Percentiles rank a stretch among this genome's conserved stretches.
Evolutionary conservation across 2,797 vertebrate genomes (phyloP).

Genomic region (Salmo trutta): DNA sequence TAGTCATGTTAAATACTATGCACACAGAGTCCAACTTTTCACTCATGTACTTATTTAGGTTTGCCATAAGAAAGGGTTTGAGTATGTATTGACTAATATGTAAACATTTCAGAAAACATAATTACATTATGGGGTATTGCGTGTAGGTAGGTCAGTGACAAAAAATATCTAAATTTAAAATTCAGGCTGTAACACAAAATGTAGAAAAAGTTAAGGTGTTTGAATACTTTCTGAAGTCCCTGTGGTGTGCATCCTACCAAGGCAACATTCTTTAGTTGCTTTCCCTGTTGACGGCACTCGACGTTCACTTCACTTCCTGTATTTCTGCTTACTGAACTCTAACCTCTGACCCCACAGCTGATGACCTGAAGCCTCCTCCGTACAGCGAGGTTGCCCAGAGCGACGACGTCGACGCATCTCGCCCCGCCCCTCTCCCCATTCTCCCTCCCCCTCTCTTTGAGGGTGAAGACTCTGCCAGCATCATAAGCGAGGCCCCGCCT

Average conservation of each 20-base stretch:
- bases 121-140: too few species aligned
- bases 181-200: too few species aligned
- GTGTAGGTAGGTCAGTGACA: too few species aligned
- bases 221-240: too few species aligned
- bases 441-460: slow-evolving; percentile 69
- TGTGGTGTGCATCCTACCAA: background rate
- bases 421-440: slow-evolving; percentile 49
- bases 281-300: background rate
- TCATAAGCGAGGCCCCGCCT: slow-evolving; percentile 77
- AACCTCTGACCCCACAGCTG: slow-evolving; percentile 56
- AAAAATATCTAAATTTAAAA: too few species aligned
- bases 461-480: slow-evolving; percentile 58
- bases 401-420: slow-evolving; percentile 43
- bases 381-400: slow-evolving; percentile 79
- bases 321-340: background rate
- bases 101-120: too few species aligned
- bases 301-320: background rate
- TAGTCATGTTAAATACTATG: too few species aligned
- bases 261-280: background rate
- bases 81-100: too few species aligned
- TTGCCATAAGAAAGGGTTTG: too few species aligned
- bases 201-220: too few species aligned
- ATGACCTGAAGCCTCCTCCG: slow-evolving; percentile 84
- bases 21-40: too few species aligned
- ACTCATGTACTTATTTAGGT: too few species aligned